These are phyloP conservation scores for Stegodyphus mimosarum DNA, from an alignment of 1,140 invertebrate species.

Conservation along the genomic window DNA sequence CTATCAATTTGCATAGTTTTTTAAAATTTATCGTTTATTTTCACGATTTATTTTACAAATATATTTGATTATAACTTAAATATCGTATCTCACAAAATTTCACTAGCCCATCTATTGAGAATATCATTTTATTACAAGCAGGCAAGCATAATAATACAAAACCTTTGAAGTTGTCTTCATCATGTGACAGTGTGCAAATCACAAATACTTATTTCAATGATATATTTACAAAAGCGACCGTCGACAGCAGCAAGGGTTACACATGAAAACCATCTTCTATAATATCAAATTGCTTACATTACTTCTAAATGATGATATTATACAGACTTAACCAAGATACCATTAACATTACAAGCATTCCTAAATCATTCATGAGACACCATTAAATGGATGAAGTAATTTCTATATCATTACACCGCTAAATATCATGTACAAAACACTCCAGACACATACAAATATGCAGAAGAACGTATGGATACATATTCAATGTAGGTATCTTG, in stretches of 20 bases:
- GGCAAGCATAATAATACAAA: constrained; percentile 62
- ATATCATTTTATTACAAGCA: constrained; percentile 62
- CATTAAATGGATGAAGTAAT: neutral
- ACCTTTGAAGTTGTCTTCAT: constrained; percentile 49
- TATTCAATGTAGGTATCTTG: neutral
- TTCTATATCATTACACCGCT: constrained; percentile 13
- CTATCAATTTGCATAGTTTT: too few species aligned
- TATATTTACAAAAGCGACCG: constrained; percentile 61
- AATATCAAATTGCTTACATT: neutral
- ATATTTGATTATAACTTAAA: too few species aligned
- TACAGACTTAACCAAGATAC: constrained; percentile 22
- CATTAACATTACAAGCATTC: constrained; percentile 30
- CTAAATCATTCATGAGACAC: constrained; percentile 34
- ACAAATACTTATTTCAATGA: constrained; percentile 55
- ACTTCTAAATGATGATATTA: constrained; percentile 30
- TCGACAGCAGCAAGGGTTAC: constrained; percentile 56
- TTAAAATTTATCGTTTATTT: too few species aligned
- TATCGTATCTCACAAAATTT: neutral
- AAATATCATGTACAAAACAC: constrained; percentile 33
- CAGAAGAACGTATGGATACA: constrained; percentile 11
- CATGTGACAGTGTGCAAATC: constrained; percentile 54
- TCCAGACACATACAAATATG: constrained; percentile 17
- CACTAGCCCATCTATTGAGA: constrained; percentile 37
- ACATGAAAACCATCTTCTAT: constrained; percentile 35
- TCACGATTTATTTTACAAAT: too few species aligned